phyloP scores from a whole-genome alignment of 1,140 invertebrate genomes.

The Camponotus floridanus region DNA sequence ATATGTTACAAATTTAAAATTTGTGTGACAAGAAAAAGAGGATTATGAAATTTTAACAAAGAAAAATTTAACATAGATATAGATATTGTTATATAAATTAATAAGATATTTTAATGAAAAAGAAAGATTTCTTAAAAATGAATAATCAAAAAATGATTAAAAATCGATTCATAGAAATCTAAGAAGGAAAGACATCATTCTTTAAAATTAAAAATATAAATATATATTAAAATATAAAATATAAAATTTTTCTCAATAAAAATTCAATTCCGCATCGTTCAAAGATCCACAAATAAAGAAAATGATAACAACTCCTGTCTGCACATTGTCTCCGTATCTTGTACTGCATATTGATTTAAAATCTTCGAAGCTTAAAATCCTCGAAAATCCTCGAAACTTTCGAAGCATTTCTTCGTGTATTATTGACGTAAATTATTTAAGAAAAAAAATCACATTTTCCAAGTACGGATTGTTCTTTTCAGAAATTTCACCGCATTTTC shows the following conservation, averaged over 20 bases:
- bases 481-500: background rate
- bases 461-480: background rate
- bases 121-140: background rate
- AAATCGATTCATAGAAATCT: background rate
- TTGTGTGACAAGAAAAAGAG: background rate
- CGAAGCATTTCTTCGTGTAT: background rate
- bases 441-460: background rate
- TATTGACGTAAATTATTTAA: background rate
- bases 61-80: background rate
- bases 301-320: background rate
- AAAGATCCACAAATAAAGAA: slow-evolving; percentile 1
- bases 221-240: too few species aligned
- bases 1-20: background rate
- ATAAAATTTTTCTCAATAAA: background rate
- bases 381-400: too few species aligned
- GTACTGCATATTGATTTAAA: background rate
- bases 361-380: too few species aligned
- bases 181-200: background rate
- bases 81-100: background rate
- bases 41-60: background rate
- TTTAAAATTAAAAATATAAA: background rate
- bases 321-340: background rate
- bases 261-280: background rate
- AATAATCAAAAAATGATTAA: background rate
- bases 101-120: background rate